Conservation (phyloP, 2,113 vertebrate genomes). For the Isurus oxyrinchus region DNA sequence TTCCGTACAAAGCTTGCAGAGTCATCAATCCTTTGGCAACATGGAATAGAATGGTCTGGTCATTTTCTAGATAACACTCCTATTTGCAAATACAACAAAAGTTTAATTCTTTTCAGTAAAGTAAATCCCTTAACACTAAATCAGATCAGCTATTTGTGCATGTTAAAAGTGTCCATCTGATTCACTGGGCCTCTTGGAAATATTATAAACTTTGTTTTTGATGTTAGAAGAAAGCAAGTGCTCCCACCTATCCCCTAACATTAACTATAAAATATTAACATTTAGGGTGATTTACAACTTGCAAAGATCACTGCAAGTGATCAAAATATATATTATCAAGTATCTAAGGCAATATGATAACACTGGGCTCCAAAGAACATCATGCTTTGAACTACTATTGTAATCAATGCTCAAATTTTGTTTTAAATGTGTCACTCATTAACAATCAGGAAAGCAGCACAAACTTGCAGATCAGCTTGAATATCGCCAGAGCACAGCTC, state of each 20-base stretch:
- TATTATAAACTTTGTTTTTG: background rate
- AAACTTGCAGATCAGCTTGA: no score
- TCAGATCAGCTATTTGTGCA: background rate
- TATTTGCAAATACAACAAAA: slow-evolving; percentile 45
- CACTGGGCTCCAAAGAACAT: background rate
- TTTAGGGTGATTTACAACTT: background rate
- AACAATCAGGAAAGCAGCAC: no score
- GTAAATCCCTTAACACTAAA: background rate
- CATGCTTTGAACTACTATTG: background rate
- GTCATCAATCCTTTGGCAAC: slow-evolving; percentile 96
- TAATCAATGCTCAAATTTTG: background rate
- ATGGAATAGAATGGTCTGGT: slow-evolving; percentile 92
- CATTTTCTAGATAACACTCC: slow-evolving; percentile 95
- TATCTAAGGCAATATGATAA: background rate
- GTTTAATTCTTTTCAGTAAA: background rate
- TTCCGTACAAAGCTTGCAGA: slow-evolving; percentile 87
- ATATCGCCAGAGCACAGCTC: no score
- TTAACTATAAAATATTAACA: background rate
- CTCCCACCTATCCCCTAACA: background rate
- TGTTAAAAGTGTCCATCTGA: background rate
- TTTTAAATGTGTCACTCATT: no score
- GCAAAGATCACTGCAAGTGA: background rate
- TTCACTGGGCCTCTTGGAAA: background rate
- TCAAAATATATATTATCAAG: background rate
- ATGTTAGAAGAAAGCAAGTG: background rate